Evolutionary conservation across 2,888 invertebrate species (phyloP).

Genomic region (Brachyopa scutellaris): DNA sequence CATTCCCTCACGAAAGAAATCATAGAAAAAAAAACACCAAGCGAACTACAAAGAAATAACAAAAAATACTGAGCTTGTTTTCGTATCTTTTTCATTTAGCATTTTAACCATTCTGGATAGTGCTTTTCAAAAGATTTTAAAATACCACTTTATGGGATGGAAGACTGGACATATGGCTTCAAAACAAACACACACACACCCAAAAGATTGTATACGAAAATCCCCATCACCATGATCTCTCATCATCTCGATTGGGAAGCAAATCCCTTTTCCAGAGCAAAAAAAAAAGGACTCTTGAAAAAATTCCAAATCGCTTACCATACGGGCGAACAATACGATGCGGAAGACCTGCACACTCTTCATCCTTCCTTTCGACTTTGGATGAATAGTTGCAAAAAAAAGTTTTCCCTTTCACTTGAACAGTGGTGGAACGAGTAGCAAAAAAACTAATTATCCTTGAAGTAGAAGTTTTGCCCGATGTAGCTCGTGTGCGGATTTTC

Average conservation of each 20-base stretch:
- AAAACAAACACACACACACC: background rate
- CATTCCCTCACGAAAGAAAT: too few relatives aligned
- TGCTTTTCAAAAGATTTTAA: too few relatives aligned
- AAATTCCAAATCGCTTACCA: background rate
- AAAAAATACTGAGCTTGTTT: too few relatives aligned
- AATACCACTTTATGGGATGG: too few relatives aligned
- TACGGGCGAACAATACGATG: background rate
- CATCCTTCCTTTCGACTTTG: slow-evolving; percentile 8
- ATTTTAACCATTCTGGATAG: too few relatives aligned
- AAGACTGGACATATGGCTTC: background rate
- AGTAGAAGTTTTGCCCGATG: slow-evolving; percentile 12
- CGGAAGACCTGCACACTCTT: slow-evolving; percentile 9
- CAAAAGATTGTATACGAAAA: background rate
- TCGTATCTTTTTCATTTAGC: too few relatives aligned
- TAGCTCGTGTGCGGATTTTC: background rate
- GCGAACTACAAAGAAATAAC: too few relatives aligned
- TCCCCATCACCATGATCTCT: slow-evolving; percentile 3
- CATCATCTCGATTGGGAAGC: background rate
- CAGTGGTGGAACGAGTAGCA: background rate
- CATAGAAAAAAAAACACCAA: too few relatives aligned
- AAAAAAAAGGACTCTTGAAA: background rate
- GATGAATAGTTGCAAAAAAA: slow-evolving; percentile 24
- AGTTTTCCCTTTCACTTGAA: background rate
- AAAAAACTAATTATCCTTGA: slow-evolving; percentile 44
- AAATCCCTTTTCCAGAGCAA: background rate